These are phyloP conservation scores for Steinernema khuongi DNA, from an alignment of 1,140 invertebrate species.

Conservation along the genomic window DNA sequence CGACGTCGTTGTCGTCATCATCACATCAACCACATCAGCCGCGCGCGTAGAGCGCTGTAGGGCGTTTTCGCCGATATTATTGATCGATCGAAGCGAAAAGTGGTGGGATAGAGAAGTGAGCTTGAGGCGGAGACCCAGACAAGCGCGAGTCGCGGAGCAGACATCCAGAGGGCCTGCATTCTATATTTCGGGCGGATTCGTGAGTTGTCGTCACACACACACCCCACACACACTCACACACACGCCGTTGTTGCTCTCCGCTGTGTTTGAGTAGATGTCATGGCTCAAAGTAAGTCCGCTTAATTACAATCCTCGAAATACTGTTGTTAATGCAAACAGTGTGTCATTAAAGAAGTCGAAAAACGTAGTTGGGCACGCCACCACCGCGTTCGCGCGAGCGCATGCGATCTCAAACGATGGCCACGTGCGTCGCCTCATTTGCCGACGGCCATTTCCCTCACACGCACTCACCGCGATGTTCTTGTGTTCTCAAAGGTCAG, in stretches of 20 bases:
- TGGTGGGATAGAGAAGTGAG: constrained; percentile 15
- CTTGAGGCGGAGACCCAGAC: constrained; percentile 11
- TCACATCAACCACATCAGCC: no score
- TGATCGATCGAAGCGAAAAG: constrained; percentile 14
- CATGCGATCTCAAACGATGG: constrained; percentile 1
- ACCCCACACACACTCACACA: no score
- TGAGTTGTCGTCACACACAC: constrained; percentile 16
- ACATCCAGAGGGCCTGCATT: constrained; percentile 16
- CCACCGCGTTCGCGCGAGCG: background rate
- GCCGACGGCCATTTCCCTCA: background rate
- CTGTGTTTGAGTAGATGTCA: background rate
- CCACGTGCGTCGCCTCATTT: background rate
- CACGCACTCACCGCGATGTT: background rate
- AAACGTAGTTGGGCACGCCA: background rate
- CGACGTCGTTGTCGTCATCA: background rate
- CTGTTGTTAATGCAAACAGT: constrained; percentile 13
- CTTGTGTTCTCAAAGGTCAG: constrained; percentile 1
- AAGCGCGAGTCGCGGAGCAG: constrained; percentile 9
- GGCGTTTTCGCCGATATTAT: background rate
- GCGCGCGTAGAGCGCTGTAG: no score
- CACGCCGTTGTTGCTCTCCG: constrained; percentile 6
- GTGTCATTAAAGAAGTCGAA: background rate
- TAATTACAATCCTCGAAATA: background rate
- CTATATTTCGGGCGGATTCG: constrained; percentile 14
- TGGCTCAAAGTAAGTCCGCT: constrained; percentile 12